These are phyloP conservation scores for Scaptomyza montana DNA, from an alignment of 1,140 invertebrate species.

Conservation along the genomic window DNA sequence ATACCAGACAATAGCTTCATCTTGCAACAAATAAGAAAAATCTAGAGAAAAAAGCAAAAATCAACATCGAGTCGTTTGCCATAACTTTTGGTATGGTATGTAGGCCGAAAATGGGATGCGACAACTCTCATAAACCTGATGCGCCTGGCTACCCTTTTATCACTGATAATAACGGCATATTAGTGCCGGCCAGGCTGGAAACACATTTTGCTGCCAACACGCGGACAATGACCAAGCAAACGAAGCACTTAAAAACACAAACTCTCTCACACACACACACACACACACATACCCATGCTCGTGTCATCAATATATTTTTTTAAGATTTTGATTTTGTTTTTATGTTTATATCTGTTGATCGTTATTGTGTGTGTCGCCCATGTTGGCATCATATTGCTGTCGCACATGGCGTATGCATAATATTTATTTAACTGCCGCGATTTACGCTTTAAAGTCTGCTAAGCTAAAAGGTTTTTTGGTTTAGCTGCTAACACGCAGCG, in stretches of 20 bases:
- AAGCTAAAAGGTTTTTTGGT: constrained; percentile 35
- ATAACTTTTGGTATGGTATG: constrained; percentile 68
- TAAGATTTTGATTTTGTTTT: constrained; percentile 19
- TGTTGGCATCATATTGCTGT: constrained; percentile 37
- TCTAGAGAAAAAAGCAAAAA: not conserved
- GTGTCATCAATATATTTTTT: constrained; percentile 34
- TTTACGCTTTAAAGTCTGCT: constrained; percentile 39
- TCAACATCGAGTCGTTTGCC: constrained; percentile 21
- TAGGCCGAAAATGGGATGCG: constrained; percentile 32
- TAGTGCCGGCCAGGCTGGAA: constrained; percentile 54
- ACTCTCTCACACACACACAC: constrained; percentile 23
- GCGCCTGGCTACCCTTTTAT: constrained; percentile 69
- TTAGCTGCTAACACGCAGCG: constrained; percentile 11
- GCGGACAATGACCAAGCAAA: constrained; percentile 61
- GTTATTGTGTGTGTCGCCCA: constrained; percentile 41
- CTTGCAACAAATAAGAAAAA: constrained; percentile 34
- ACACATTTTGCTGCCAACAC: constrained; percentile 42
- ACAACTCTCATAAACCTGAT: constrained; percentile 60
- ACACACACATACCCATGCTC: constrained; percentile 25
- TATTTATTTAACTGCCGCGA: constrained; percentile 63
- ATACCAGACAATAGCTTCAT: constrained; percentile 51
- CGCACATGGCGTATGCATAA: constrained; percentile 64
- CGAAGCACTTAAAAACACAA: constrained; percentile 38
- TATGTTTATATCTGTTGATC: constrained; percentile 65
- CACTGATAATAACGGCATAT: constrained; percentile 75